phyloP scores from a whole-genome alignment of 92 coral and sea anemone species.

The Actinernus sp. region DNA sequence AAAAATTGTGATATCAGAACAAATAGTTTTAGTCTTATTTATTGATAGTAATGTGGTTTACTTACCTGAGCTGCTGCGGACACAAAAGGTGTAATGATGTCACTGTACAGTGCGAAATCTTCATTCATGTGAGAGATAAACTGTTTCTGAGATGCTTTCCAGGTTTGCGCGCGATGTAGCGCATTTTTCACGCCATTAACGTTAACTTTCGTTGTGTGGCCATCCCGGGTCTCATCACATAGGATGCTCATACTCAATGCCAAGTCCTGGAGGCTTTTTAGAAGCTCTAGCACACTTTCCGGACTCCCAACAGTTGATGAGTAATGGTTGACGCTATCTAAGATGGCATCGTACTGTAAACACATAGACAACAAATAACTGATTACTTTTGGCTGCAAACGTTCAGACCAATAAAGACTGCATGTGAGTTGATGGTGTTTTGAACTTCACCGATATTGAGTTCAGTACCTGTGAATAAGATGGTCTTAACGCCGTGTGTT shows the following conservation, averaged over 20 bases:
- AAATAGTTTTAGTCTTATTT: too few relatives aligned
- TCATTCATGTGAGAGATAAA: conserved; percentile 62
- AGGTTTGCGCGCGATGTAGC: conserved; percentile 55
- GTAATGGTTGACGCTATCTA: conserved; percentile 66
- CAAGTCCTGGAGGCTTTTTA: conserved; percentile 9
- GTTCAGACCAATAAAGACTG: too few relatives aligned
- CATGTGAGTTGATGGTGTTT: too few relatives aligned
- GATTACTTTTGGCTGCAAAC: too few relatives aligned
- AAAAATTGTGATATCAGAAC: too few relatives aligned
- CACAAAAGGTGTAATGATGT: conserved; percentile 78
- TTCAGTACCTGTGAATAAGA: conserved; percentile 84
- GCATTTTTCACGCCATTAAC: conserved; percentile 29
- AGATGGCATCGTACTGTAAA: conserved; percentile 72
- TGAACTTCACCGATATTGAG: too few relatives aligned
- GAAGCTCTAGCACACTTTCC: conserved; percentile 37
- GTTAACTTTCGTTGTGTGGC: not conserved
- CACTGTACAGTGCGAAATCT: conserved; percentile 83
- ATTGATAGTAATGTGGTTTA: too few relatives aligned
- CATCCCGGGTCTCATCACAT: not conserved
- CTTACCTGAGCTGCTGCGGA: conserved; percentile 84
- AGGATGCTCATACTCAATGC: conserved; percentile 10
- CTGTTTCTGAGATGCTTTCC: conserved; percentile 64
- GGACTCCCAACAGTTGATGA: conserved; percentile 65
- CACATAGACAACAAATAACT: not conserved
- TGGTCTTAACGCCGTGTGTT: conserved; percentile 82